Base-by-base conservation (phyloP, 2,113 vertebrate species). In the Pluvianellus socialis region DNA sequence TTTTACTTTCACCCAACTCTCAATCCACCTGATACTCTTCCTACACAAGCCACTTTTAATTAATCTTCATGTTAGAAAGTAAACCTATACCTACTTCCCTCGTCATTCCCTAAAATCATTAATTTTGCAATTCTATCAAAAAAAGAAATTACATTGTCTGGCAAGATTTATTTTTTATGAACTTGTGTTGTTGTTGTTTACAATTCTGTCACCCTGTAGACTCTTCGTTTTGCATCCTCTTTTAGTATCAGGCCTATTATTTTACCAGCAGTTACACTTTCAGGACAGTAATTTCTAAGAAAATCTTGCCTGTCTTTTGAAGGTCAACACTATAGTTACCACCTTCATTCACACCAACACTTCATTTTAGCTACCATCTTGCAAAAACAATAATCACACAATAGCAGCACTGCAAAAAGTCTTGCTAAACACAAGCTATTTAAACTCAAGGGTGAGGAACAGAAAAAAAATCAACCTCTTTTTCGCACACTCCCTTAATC, bases 71-170 rank as follows among this genome's bases (percentile, higher is more conserved):
- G 18, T 61, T 68, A 88, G 71, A 92, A 87, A 88, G n/a, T 35
- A 94, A 93, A 82, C 53, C 75, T 47, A 52, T 45, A 87, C 56
- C 66, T 79, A 26, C 70, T 90, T 90, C 61, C 47, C 35, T 56
- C 62, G 82, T 85, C 62, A 59, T 90, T 90, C 88, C 52, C 35
- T 86, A 85, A 87, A 94, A 87, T 80, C 14, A 91, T 82, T 95
- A 79, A 71, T 93, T 97, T 90, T 90, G 47, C 52, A 85, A 71
- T 91, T 90, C 80, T 81, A 87, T 81, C 53, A 62, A 87, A 94
- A 94, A 93, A 94, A 77, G 38, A 66, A 80, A 92, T 89, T 83
- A 80, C 30, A 49, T 76, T 83, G 56, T 77, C 76, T 89, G 35
- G 30, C 53, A 85, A 94, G 76, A 89, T 86, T 79, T 88, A 86